Conservation (phyloP, 2,797 vertebrate genomes). For the Xerus rutilus region DNA sequence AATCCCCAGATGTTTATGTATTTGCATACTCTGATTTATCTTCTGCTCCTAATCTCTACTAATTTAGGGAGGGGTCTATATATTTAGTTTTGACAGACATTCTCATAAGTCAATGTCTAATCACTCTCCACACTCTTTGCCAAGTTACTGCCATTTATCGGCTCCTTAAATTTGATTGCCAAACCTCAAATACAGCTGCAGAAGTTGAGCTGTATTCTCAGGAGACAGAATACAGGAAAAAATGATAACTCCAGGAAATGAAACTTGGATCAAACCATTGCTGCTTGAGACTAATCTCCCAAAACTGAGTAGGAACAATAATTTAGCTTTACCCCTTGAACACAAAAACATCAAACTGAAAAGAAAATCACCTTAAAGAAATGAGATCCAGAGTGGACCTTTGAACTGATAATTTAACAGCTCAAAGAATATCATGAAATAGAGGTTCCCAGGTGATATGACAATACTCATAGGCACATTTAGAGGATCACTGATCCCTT, state of each 20-base stretch:
- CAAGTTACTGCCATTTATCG: slow-evolving; percentile 41
- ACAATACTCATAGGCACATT: slow-evolving; percentile 24
- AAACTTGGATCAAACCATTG: slow-evolving; percentile 53
- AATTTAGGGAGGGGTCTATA: not conserved
- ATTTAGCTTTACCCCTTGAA: slow-evolving; percentile 43
- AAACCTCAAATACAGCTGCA: slow-evolving; percentile 50
- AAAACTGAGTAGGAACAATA: not conserved
- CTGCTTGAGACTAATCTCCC: not conserved
- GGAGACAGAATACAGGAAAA: slow-evolving; percentile 38
- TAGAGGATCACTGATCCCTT: not conserved
- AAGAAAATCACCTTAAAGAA: not conserved
- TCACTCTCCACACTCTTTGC: not conserved
- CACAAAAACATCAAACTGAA: slow-evolving; percentile 44
- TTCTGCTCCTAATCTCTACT: not conserved
- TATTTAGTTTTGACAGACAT: not conserved
- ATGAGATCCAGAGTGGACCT: not conserved
- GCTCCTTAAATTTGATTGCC: not conserved
- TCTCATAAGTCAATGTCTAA: slow-evolving; percentile 13
- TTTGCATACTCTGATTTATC: not conserved
- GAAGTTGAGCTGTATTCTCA: slow-evolving; percentile 33
- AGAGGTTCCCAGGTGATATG: not conserved
- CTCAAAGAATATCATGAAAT: not conserved
- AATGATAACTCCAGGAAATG: slow-evolving; percentile 46
- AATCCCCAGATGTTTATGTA: not conserved
- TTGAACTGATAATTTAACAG: not conserved